Evolutionary conservation across 1,140 invertebrate genomes (phyloP), one percentile per base, ranked within the genome.

Genomic region (Amphibalanus amphitrite): DNA sequence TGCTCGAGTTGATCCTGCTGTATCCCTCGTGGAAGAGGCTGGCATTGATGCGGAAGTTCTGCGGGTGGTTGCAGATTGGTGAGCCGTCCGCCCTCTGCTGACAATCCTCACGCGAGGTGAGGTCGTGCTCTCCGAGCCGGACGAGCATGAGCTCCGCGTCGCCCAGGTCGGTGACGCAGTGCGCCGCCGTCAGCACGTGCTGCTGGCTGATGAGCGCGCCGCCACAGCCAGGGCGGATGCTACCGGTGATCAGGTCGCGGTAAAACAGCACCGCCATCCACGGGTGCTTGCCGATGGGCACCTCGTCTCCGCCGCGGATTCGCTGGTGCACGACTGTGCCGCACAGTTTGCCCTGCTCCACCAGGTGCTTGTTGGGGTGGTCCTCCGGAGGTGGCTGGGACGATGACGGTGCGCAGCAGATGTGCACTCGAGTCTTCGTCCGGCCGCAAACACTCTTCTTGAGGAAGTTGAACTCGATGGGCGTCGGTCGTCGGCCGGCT

Each of bases 21-120:
- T 86, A 89, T 33, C 79, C 74, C 1, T 81, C 74, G 76, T 89
- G 86, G 23, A 79, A 76, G 26, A 80, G 79, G 13, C 85, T 77
- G 69, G 77, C 75, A 10, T 75, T 77, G 0, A 84, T 79, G 28
- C 76, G 71, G n/a, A 84, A 81, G 74, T 87, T 82, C 76, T 86
- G 85, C 17, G 83, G 78, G 0, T 78, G 78, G 1, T 82, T 83
- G 0, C 84, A 81, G 77, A 86, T 88, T 23, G 82, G 26, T 77
- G 71, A 26, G 64, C 29, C 59, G 64, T 33, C 40, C 33, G 13
- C 30, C 70, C 65, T 70, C 29, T 76, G 13, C 47, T 59, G 47
- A n/a, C 59, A 70, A 20, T 71, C n/a, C n/a, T n/a, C n/a, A n/a
- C n/a, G 69, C 1, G 3, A 3, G 33, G 15, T 3, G 8, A 67